Percentiles rank a stretch among this genome's conserved stretches.
Conservation (phyloP, 2,797 vertebrate species). For the Aplochiton taeniatus region DNA sequence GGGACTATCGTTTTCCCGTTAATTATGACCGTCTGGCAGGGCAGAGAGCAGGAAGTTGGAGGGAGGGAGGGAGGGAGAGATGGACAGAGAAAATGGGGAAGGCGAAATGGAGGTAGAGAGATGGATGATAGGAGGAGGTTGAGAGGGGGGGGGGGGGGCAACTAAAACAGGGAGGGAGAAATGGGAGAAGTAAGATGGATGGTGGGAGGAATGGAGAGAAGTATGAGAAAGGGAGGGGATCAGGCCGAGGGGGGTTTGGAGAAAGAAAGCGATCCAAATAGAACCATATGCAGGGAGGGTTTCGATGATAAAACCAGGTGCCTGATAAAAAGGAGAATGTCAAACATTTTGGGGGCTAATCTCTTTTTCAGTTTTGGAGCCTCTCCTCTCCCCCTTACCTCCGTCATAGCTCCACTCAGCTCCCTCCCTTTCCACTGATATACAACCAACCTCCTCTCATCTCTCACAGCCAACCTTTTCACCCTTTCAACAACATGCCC, state of each 20-base stretch:
- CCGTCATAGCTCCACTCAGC: neutral
- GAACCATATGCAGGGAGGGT: slow-evolving; percentile 60
- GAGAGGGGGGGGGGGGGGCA: slow-evolving; percentile 27
- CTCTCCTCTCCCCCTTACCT: slow-evolving; percentile 25
- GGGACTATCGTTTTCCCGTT: slow-evolving; percentile 82
- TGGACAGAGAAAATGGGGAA: slow-evolving; percentile 58
- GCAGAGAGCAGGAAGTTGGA: slow-evolving; percentile 79
- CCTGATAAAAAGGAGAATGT: slow-evolving; percentile 72
- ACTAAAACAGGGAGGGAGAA: slow-evolving; percentile 4
- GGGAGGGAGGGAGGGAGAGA: slow-evolving; percentile 47
- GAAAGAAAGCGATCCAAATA: slow-evolving; percentile 46
- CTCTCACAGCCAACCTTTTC: slow-evolving; percentile 42
- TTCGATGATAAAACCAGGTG: slow-evolving; percentile 79
- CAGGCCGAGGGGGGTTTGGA: slow-evolving; percentile 57
- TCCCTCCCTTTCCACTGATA: neutral
- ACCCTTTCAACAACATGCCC: slow-evolving; percentile 44
- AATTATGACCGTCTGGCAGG: slow-evolving; percentile 84
- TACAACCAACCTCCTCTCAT: neutral
- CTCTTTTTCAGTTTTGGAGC: slow-evolving; percentile 35
- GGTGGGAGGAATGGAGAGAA: slow-evolving; percentile 43
- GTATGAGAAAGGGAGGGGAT: slow-evolving; percentile 53
- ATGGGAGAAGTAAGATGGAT: neutral
- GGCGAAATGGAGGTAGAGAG: slow-evolving; percentile 48
- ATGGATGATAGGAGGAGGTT: slow-evolving; percentile 14
- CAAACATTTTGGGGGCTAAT: slow-evolving; percentile 29